Evolutionary conservation across 2,113 vertebrate species (phyloP), one percentile per base, ranked within the genome.

Genomic region (Zosterops japonicus): DNA sequence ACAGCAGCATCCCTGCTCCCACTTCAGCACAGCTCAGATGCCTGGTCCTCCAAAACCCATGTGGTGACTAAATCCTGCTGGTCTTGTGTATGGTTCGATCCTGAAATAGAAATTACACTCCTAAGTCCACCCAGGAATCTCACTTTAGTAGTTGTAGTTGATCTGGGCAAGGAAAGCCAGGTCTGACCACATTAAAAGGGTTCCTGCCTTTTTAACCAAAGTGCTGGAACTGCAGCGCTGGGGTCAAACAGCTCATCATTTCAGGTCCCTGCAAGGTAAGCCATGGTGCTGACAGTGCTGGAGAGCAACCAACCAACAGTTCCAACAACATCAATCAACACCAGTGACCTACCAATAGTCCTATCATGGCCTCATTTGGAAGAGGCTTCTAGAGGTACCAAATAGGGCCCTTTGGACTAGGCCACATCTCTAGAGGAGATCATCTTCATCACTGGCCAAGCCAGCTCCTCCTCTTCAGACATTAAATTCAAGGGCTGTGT

Each of bases 131-230:
- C 12, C 36, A 77, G 47, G 55, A 92, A 69, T 46, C 68, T 91
- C 25, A 28, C 80, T 53, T 65, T 33, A 20, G 55, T 8, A 14
- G 56, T 4, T 71, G 60, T 19, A 79, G 50, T 39, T 71, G 56
- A 71, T 57, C 47, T 44, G 56, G 52, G 25, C 47, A 82, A 60
- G 53, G 52, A 96, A 75, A 52, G 65, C 41, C 87, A 89, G 57
- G 16, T 64, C 52, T 90, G 61, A 78, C 89, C 89, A 95, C 65
- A 83, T 69, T 31, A 79, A 79, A 89, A 59, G 13, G 7, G 41
- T 50, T 89, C 39, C 28, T 75, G 53, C n/a, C n/a, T 36, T 60
- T 92, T 81, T 39, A 77, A 79, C n/a, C 14, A 17, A 74, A 67
- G 33, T 31, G 50, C 49, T 70, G 50, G 64, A 83, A 65, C 50